Evolutionary conservation across 1,140 invertebrate species (phyloP), one percentile per base, ranked within the genome.

Genomic region (Drosophila trapezifrons): DNA sequence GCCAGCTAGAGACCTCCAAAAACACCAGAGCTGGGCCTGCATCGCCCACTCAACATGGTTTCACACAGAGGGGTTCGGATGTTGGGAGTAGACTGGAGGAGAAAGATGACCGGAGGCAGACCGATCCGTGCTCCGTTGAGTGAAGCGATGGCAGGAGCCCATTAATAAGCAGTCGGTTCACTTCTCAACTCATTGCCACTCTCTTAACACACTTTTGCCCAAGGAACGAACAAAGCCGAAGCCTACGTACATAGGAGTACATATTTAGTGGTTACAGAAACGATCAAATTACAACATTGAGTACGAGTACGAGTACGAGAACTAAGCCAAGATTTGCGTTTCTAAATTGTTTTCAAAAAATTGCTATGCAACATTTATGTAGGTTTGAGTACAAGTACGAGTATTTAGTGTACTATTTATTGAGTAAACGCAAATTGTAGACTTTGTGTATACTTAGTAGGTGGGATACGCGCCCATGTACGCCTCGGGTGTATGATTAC

Each of bases 251-350:
- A 65, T 78, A 54, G 62, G 58, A 62, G 70, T 83, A 84, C 72
- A 49, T 71, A 47, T 45, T 55, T 74, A 73, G 69, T 73, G 69
- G 38, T 80, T 86, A 76, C 60, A 85, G 45, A 71, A 86, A 86
- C 76, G 83, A 87, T 87, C 78, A 87, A 87, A 87, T 87, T 87
- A 87, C 83, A 87, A 87, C 83, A 87, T 89, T 82, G 79, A 87
- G 75, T 86, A 86, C 84, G 69, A 71, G 56, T 77, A 77, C 75
- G 76, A 86, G 67, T 74, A 78, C 71, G 71, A 76, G 56, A 66
- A 80, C 84, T 87, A 87, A 83, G 76, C 84, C 78, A 85, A 86
- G 67, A 85, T 81, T 84, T 69, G 82, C 82, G 77, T 86, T 57
- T 76, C 83, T 87, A 86, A 87, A 66, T n/a, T 75, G 43, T 65